Evolutionary conservation across 2,113 vertebrate species (phyloP), one percentile per base, ranked within the genome.

Genomic region (Corapipo altera): DNA sequence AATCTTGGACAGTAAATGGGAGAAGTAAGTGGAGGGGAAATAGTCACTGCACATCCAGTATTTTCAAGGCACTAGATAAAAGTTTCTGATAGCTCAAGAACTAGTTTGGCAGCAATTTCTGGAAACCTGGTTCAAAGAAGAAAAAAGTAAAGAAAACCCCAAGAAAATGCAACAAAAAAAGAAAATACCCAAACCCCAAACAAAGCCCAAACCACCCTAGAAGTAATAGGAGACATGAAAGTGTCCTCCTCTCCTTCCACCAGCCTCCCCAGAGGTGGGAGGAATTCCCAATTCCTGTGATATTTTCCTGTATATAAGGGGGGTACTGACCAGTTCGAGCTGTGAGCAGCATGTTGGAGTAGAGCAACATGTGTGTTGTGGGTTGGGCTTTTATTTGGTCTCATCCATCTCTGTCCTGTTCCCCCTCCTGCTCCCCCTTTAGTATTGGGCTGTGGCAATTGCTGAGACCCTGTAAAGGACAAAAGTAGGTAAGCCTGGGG

Each of bases 11-110:
- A 14, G 2, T 59, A 9, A 88, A 26, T 8, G 16, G 51, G 32
- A 71, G 41, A 79, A 33, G 8, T 41, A 11, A 71, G n/a, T 0
- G 0, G 30, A 65, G n/a, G 27, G 35, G 32, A 23, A 59, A 10
- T 0, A 2, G 16, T 18, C 11, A 57, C 24, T 8, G 37, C 23
- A 3, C 2, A 39, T 9, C 12, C 7, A 17, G 1, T 39, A 4
- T 37, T 82, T 92, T 57, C 21, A 67, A 79, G 43, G 37, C 21
- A 20, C 16, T 57, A 10, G 23, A 13, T 24, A 7, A 4, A 54
- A 75, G 23, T 58, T 85, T 18, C 20, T 12, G 7, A 3, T n/a
- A 9, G 18, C 3, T 55, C 23, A 5, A 7, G 5, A 15, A 62
- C 1, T 52, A 10, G 19, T 58, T 32, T 32, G n/a, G 15, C 28